Evolutionary conservation across 2,888 invertebrate genomes (phyloP).

Genomic region (Cryptocephalus primarius): DNA sequence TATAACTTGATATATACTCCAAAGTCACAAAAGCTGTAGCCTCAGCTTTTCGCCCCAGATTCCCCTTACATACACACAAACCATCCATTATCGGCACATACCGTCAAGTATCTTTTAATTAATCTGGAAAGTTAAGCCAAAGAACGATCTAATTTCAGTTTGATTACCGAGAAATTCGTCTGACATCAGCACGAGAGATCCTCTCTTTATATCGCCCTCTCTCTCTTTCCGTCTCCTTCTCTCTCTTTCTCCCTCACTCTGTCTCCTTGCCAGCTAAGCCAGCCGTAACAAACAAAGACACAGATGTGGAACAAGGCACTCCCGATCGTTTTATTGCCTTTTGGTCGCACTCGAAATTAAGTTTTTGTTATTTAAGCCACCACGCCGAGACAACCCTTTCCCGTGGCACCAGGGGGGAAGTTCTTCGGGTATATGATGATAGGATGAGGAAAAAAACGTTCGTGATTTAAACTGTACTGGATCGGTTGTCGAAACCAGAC

Average conservation of each 20-base stretch:
- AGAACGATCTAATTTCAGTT: slow-evolving; percentile 5
- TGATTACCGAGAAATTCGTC: slow-evolving; percentile 2
- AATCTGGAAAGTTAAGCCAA: neutral
- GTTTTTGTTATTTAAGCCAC: slow-evolving; percentile 6
- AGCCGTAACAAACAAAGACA: slow-evolving; percentile 8
- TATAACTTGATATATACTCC: too few species aligned
- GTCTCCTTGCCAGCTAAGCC: neutral
- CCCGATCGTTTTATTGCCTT: slow-evolving; percentile 11
- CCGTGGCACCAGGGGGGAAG: too few species aligned
- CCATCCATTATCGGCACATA: neutral
- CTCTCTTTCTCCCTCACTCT: neutral
- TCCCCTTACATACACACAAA: too few species aligned
- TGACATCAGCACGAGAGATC: neutral
- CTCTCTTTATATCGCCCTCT: neutral
- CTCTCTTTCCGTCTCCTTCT: neutral
- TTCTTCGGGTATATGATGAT: too few species aligned
- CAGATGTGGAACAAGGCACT: slow-evolving; percentile 9
- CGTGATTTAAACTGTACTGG: too few species aligned
- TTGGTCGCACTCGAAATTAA: slow-evolving; percentile 4
- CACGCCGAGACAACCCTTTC: neutral
- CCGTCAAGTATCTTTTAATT: neutral
- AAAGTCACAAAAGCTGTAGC: too few species aligned
- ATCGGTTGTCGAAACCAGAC: too few species aligned
- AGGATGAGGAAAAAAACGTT: too few species aligned
- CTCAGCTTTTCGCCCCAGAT: too few species aligned